Evolutionary conservation across 2,113 vertebrate species (phyloP).

Genomic region (Ginglymostoma cirratum): DNA sequence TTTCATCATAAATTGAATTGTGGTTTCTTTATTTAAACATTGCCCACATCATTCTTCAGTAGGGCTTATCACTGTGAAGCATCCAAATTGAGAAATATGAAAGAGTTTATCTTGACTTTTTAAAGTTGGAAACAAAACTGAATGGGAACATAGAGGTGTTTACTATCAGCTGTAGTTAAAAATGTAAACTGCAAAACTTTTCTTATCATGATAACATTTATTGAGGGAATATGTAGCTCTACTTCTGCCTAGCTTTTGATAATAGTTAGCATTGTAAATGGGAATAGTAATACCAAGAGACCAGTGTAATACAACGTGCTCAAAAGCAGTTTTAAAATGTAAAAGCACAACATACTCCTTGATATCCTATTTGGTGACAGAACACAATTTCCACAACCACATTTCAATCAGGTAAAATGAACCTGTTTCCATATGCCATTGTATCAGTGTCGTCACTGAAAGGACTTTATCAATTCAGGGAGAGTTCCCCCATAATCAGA

Average conservation of each 20-base stretch:
- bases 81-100: neutral
- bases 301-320: neutral
- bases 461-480: neutral
- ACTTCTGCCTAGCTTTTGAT: neutral
- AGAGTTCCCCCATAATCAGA: neutral
- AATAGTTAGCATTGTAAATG: neutral
- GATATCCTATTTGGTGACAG: neutral
- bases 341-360: neutral
- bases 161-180: neutral
- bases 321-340: neutral
- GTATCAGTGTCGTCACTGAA: neutral
- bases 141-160: neutral
- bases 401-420: neutral
- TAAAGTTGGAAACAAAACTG: neutral
- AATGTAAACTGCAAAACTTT: neutral
- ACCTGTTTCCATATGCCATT: neutral
- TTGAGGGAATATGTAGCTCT: neutral
- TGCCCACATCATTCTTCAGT: neutral
- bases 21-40: neutral
- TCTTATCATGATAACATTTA: neutral
- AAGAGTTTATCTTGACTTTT: neutral
- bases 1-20: neutral
- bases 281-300: neutral
- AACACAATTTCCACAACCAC: neutral
- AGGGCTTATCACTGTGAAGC: neutral